Evolutionary conservation across 1,140 invertebrate species (phyloP), one percentile per base, ranked within the genome.

Genomic region (Bombyx mandarina): DNA sequence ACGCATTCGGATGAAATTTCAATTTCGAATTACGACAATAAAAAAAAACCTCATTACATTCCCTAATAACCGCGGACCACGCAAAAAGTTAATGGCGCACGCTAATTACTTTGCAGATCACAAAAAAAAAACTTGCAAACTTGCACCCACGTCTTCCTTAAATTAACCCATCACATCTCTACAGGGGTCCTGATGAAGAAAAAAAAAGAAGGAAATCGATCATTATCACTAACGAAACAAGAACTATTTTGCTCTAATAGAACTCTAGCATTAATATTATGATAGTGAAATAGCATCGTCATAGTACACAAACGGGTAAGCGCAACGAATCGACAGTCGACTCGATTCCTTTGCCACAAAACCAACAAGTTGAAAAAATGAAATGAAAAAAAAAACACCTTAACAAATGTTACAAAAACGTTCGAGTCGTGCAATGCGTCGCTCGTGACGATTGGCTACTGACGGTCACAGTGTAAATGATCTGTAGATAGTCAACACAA

Each of bases 291-390:
- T 77, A 82, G 78, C 81, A 66, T 50, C 69, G 82, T 86, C 82
- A 86, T 79, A 18, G 12, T 18, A 73, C 64, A 59, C 66, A 66
- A 77, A 7, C 71, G 75, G 61, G 63, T 61, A 70, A 71, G 68
- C 79, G 81, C 77, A 74, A 82, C 83, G 75, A 78, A 86, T 76
- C 64, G 75, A 72, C 57, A 83, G 81, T 86, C 77, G 84, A 82
- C 81, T 73, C 75, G 84, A 82, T 82, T 73, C 75, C 75, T 77
- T 71, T 72, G 73, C 70, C 56, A 81, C 65, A 83, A 81, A 86
- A 82, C 76, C 79, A 83, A 86, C 82, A 82, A 81, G 71, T 72
- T 65, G 49, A 73, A 79, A 77, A 75, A 73, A 67, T 49, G 53
- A 65, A 62, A 53, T 55, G 42, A 48, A 51, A n/a, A 73, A 66